These are phyloP conservation scores for Halictus quadricinctus DNA, from an alignment of 2,888 invertebrate genomes.

Conservation along the genomic window DNA sequence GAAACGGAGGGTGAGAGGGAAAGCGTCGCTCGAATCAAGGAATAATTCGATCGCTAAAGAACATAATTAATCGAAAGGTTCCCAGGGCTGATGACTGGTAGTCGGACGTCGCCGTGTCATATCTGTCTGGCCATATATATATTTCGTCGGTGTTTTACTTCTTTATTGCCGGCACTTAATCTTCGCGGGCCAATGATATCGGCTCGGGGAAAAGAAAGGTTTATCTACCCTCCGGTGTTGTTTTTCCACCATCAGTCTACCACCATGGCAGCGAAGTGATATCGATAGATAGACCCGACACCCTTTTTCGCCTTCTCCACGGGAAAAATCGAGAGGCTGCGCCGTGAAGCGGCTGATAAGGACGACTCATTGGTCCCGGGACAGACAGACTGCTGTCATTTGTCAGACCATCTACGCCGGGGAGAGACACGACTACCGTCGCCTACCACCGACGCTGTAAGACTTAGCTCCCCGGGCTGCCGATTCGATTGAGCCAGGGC, in stretches of 20 bases:
- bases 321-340: slow-evolving; percentile 67
- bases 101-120: slow-evolving; percentile 42
- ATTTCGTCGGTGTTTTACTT: slow-evolving; percentile 47
- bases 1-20: not conserved
- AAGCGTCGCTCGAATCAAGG: not conserved
- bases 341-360: slow-evolving; percentile 68
- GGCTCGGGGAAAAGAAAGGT: slow-evolving; percentile 56
- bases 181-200: slow-evolving; percentile 59
- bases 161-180: slow-evolving; percentile 66
- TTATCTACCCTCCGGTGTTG: slow-evolving; percentile 69
- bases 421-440: slow-evolving; percentile 38
- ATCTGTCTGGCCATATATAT: not conserved
- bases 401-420: slow-evolving; percentile 66
- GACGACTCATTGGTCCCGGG: slow-evolving; percentile 73
- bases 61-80: slow-evolving; percentile 24
- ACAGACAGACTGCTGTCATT: slow-evolving; percentile 76
- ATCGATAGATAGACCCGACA: slow-evolving; percentile 70
- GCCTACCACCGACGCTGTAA: slow-evolving; percentile 27
- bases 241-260: slow-evolving; percentile 76
- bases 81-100: slow-evolving; percentile 36
- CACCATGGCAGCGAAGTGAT: slow-evolving; percentile 72
- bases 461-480: slow-evolving; percentile 42
- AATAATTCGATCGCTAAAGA: not conserved
- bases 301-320: slow-evolving; percentile 61
- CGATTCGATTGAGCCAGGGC: slow-evolving; percentile 55